These are phyloP conservation scores for Drosophila dunni DNA, from an alignment of 1,140 invertebrate species.

Conservation along the genomic window DNA sequence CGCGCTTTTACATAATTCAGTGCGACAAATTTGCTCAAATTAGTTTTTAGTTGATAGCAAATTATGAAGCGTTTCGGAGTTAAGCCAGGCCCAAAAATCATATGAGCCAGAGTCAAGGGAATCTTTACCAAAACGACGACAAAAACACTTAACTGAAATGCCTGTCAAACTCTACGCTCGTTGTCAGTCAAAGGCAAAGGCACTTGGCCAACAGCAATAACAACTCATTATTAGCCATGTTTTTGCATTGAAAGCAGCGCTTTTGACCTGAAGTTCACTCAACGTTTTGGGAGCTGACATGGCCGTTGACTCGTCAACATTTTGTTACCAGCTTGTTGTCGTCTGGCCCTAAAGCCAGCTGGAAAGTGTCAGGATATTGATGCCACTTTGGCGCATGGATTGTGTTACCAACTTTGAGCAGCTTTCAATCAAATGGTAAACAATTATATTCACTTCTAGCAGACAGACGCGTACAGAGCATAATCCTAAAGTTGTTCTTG, in stretches of 20 bases:
- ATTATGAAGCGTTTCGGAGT: conserved; percentile 63
- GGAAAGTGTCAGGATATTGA: conserved; percentile 6
- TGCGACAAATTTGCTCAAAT: conserved; percentile 73
- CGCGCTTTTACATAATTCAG: conserved; percentile 66
- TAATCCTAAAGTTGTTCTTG: no score
- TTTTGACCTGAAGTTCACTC: conserved; percentile 19
- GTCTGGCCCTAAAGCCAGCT: not conserved
- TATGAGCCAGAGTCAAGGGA: conserved; percentile 12
- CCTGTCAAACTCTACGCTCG: conserved; percentile 28
- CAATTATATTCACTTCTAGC: no score
- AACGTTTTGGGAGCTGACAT: not conserved
- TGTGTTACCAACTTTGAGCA: not conserved
- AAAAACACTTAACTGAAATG: conserved; percentile 26
- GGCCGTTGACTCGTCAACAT: conserved; percentile 5
- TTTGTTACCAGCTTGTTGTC: conserved; percentile 11
- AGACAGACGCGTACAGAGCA: no score
- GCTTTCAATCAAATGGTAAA: not conserved
- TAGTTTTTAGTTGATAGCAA: conserved; percentile 80
- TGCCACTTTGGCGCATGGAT: not conserved
- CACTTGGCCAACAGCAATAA: conserved; percentile 17
- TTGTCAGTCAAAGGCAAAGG: not conserved
- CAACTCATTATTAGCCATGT: conserved; percentile 41
- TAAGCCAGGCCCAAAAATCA: conserved; percentile 33
- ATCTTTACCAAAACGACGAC: not conserved
- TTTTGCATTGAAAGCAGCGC: conserved; percentile 41